Evolutionary conservation across 2,888 invertebrate species (phyloP), one percentile per base, ranked within the genome.

Genomic region (Plebejus melissa): DNA sequence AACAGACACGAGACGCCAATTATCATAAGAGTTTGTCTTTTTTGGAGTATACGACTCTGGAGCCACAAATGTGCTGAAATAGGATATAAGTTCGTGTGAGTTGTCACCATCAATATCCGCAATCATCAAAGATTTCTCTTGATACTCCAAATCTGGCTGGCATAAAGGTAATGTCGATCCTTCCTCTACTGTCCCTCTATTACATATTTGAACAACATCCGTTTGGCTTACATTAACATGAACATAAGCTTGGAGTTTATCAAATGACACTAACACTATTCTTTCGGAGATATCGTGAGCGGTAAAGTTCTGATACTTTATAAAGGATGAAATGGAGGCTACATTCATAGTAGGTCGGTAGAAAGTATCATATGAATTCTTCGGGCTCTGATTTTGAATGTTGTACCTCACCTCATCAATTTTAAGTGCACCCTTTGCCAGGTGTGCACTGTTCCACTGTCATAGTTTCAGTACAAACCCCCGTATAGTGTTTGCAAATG

Each of bases 391-490:
- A 80, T 93, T 93, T 79, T 91, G 91, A 76, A 89, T 83, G 81
- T 91, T 92, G 81, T 93, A 92, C 79, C 81, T 84, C 75, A 93
- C 86, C 83, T 91, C 90, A 75, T 91, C 85, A 77, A 90, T 85
- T 85, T 90, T 93, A 28, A 85, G 91, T 88, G 92, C 91, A 90
- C 92, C 91, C 85, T 90, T 89, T 54, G 91, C 90, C 38, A 90
- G 82, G 86, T 91, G 93, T 86, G 91, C 93, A 85, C 92, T 94
- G 79, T 94, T 94, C 96, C 96, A 97, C 83, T 96, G 96, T 97
- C 97, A 97, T 87, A 97, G 96, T 91, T 97, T 97, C 81, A 97
- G 89, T 28, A 96, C 96, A 87, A 97, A 97, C 0, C 97, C 97
- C 74, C 95, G 94, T 78, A 96, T 94, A 74, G 94, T 90, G 78